Conservation (phyloP, 2,888 invertebrate species). For the Minunthozetes semirufus region DNA sequence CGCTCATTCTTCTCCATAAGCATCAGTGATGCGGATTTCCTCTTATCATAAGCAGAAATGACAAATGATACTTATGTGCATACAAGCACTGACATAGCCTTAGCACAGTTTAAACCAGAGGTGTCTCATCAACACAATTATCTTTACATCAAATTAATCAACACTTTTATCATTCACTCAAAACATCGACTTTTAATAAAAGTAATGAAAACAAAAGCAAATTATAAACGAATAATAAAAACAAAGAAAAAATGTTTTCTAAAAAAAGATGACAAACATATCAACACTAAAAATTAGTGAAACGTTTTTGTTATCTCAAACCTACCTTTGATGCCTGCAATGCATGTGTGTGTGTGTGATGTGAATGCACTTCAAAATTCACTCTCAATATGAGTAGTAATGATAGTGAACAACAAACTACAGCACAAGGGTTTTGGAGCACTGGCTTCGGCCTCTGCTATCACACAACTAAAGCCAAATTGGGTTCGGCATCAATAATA, state of each 20-base stretch:
- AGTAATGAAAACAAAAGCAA: background rate
- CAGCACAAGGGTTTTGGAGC: slow-evolving; percentile 13
- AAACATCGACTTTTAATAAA: slow-evolving; percentile 4
- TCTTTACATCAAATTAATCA: background rate
- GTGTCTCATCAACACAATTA: slow-evolving; percentile 9
- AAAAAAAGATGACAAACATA: slow-evolving; percentile 2
- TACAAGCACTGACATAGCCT: background rate
- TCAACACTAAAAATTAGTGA: background rate
- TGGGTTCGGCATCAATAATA: slow-evolving; percentile 16
- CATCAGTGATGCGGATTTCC: slow-evolving; percentile 31
- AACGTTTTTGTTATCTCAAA: background rate
- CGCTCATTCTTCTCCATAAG: slow-evolving; percentile 23
- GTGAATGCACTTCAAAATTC: slow-evolving; percentile 27
- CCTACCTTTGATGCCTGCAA: slow-evolving; percentile 31
- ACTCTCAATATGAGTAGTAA: background rate
- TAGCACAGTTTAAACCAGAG: background rate
- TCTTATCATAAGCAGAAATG: slow-evolving; percentile 28
- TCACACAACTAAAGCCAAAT: slow-evolving; percentile 31
- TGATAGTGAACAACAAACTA: slow-evolving; percentile 17
- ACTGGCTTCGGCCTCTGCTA: slow-evolving; percentile 23
- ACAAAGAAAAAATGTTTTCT: background rate
- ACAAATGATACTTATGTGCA: slow-evolving; percentile 25
- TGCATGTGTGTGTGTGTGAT: slow-evolving; percentile 29
- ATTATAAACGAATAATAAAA: background rate
- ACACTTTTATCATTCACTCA: slow-evolving; percentile 2